phyloP scores from a whole-genome alignment of 1,140 invertebrate genomes.

The Formica selysi region DNA sequence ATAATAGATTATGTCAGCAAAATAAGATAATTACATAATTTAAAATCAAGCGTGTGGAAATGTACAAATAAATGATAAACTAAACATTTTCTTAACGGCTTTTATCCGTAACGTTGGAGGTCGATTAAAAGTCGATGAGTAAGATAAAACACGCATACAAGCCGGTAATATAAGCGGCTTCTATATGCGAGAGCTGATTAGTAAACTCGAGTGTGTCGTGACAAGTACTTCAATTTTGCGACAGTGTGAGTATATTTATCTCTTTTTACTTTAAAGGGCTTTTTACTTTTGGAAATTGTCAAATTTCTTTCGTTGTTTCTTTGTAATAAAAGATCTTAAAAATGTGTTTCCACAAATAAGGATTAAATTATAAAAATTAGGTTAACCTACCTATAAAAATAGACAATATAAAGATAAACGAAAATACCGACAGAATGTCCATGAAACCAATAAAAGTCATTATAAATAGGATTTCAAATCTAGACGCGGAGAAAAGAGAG shows the following conservation, averaged over 20 bases:
- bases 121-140: neutral
- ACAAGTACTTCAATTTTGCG: neutral
- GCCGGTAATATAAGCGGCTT: neutral
- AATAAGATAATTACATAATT: neutral
- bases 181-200: neutral
- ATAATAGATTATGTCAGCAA: neutral
- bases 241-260: neutral
- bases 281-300: too few relatives aligned
- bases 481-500: too few relatives aligned
- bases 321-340: too few relatives aligned
- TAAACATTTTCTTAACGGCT: neutral
- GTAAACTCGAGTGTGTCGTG: neutral
- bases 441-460: too few relatives aligned
- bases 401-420: too few relatives aligned
- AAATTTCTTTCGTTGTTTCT: too few relatives aligned
- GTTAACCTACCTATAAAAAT: too few relatives aligned
- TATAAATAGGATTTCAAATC: too few relatives aligned
- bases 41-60: neutral
- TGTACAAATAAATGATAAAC: neutral
- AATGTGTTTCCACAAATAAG: neutral
- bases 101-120: constrained; percentile 2
- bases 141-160: neutral
- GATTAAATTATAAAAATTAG: too few relatives aligned
- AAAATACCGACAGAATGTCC: too few relatives aligned
- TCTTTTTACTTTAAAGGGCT: neutral